Percentiles rank a stretch among this genome's conserved stretches.
phyloP scores from a whole-genome alignment of 2,113 vertebrate species.

The Hassar affinis region DNA sequence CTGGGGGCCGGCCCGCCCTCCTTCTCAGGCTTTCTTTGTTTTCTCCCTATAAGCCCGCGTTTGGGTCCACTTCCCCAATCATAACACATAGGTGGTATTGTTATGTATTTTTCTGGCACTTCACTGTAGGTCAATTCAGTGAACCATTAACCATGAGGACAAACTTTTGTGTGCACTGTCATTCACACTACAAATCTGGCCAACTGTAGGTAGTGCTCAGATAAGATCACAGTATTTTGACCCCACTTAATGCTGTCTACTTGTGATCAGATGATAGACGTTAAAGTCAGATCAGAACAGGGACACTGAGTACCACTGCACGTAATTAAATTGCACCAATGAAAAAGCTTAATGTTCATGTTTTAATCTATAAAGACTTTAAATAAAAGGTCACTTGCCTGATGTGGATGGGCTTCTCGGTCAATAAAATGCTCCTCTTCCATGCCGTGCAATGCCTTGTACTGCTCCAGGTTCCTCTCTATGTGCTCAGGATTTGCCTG shows the following conservation, averaged over 20 bases:
- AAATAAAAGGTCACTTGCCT: slow-evolving; percentile 70
- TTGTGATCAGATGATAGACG: not conserved
- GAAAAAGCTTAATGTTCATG: not conserved
- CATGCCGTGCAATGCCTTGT: slow-evolving; percentile 73
- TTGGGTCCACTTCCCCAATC: no score
- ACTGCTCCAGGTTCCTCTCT: slow-evolving; percentile 88
- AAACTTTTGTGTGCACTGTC: not conserved
- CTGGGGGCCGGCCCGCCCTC: no score
- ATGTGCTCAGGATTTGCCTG: slow-evolving; percentile 96
- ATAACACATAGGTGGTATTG: no score
- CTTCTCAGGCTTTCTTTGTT: no score
- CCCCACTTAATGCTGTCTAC: not conserved
- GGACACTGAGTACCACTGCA: not conserved
- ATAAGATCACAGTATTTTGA: not conserved
- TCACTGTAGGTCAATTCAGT: not conserved
- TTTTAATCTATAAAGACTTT: not conserved
- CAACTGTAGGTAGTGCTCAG: not conserved
- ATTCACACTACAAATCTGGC: not conserved
- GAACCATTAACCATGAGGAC: not conserved
- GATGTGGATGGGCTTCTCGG: slow-evolving; percentile 80
- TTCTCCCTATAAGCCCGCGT: no score
- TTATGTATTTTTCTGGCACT: no score
- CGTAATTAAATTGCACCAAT: not conserved
- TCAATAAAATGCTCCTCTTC: slow-evolving; percentile 76
- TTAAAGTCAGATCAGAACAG: not conserved